Conservation (phyloP, 2,888 invertebrate species). For the Glyphotaelius pellucidus region DNA sequence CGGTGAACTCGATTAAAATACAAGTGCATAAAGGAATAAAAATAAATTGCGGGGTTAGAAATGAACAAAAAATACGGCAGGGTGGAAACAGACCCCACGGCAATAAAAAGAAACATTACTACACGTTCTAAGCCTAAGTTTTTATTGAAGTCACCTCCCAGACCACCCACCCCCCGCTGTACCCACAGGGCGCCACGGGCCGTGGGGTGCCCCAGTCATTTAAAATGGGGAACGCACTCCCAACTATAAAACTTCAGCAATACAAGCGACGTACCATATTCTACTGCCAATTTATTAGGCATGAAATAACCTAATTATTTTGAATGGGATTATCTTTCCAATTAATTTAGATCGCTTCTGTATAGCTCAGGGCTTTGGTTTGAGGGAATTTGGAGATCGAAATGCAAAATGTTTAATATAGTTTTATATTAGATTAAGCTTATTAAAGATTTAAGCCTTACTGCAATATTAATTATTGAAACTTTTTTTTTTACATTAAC, state of each 20-base stretch:
- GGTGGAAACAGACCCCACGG: conserved; percentile 57
- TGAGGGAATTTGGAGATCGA: neutral
- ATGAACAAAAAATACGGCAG: conserved; percentile 54
- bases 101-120: conserved; percentile 66
- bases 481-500: too few relatives aligned
- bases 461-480: too few relatives aligned
- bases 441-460: too few relatives aligned
- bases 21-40: conserved; percentile 42
- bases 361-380: neutral
- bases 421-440: neutral
- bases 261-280: conserved; percentile 59
- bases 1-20: conserved; percentile 45
- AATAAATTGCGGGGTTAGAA: conserved; percentile 57
- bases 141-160: conserved; percentile 66
- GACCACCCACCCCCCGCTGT: neutral
- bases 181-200: conserved; percentile 25
- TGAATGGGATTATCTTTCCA: conserved; percentile 61
- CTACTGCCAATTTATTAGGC: conserved; percentile 64
- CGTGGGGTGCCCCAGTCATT: conserved; percentile 61
- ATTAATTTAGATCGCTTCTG: conserved; percentile 59
- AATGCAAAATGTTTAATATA: neutral
- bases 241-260: conserved; percentile 65
- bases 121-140: conserved; percentile 64
- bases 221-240: conserved; percentile 63
- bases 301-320: conserved; percentile 65